Evolutionary conservation across 2,797 vertebrate genomes (phyloP).

Genomic region (Myripristis jacobus): DNA sequence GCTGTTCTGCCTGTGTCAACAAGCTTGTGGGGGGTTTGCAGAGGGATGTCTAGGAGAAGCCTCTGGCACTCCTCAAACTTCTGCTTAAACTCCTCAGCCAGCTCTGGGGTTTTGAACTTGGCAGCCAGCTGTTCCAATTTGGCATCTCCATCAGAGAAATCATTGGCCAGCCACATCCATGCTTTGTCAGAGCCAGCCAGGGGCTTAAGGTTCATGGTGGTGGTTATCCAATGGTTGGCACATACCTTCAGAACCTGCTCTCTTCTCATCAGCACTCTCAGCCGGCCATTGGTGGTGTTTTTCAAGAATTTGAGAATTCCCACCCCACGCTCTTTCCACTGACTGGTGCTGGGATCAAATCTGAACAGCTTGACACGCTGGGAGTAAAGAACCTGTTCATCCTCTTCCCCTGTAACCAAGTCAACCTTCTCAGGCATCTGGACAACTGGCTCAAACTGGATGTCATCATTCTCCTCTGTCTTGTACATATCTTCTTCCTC

Average conservation of each 20-base stretch:
- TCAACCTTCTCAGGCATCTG: constrained; percentile 98
- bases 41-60: constrained; percentile 93
- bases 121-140: constrained; percentile 92
- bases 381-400: constrained; percentile 92
- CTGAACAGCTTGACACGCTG: constrained; percentile 96
- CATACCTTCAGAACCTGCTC: constrained; percentile 99
- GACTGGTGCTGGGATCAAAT: constrained; percentile 90
- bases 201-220: constrained; percentile 97
- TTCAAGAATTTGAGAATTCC: constrained; percentile 95
- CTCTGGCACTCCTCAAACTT: constrained; percentile 97
- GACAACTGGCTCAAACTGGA: constrained; percentile 99
- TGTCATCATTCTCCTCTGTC: constrained; percentile 95
- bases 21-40: constrained; percentile 98
- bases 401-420: constrained; percentile 96
- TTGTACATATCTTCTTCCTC: constrained; percentile 95
- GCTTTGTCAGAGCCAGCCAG: constrained; percentile 94
- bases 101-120: constrained; percentile 95
- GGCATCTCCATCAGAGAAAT: constrained; percentile 95
- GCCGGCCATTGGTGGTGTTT: constrained; percentile 90
- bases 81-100: constrained; percentile 94
- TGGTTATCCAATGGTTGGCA: constrained; percentile 99
- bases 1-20: constrained; percentile 94
- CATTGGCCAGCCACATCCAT: constrained; percentile 97
- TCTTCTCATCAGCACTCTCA: constrained; percentile 95
- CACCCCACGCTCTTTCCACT: constrained; percentile 98